Base-by-base conservation (phyloP, 2,113 vertebrate genomes). In the Myodes glareolus region DNA sequence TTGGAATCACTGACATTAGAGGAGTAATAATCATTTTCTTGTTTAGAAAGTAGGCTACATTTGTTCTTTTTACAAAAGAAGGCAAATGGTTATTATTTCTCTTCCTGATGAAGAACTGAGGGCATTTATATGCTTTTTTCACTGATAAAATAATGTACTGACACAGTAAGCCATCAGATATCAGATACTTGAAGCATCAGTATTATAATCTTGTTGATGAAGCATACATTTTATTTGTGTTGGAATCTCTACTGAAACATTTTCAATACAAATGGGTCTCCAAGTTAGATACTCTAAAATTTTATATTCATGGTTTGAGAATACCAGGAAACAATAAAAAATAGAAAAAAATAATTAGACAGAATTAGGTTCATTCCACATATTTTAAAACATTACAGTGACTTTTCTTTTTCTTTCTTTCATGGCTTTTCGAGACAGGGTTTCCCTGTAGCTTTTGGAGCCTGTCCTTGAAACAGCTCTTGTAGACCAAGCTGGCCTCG, bases 1-100 rank as follows among this genome's bases (percentile, higher is more conserved):
- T 95, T 45, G 61, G 58, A 94, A 88, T 76, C 17, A 52, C 45
- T 94, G 27, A 2, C 86, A 86, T 63, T 25, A 78, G n/a, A 93
- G 17, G 86, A 92, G 29, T 77, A 77, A 94, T 75, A 81, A 1
- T 9, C 23, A 90, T 80, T 90, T 97, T 12, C 17, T 68, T 90
- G 4, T 78, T 94, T 13, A 42, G 75, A 82, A 52, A 52, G 3
- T 76, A 27, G 0, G 2, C 80, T 81, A 72, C 11, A 55, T 23
- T 7, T 92, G 61, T 72, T 78, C 17, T 25, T 23, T 5, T 80
- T n/a, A 88, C 3, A 78, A 3, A 25, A n/a, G 16, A 92, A 6
- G 52, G 25, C 13, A 92, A 75, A 88, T 89, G 39, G 81, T 31
- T 67, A 82, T 70, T 13, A 87, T 67, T 29, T 52, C 93, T 76